Base-by-base conservation (phyloP, 2,888 invertebrate species). In the Odontocolon sp. region DNA sequence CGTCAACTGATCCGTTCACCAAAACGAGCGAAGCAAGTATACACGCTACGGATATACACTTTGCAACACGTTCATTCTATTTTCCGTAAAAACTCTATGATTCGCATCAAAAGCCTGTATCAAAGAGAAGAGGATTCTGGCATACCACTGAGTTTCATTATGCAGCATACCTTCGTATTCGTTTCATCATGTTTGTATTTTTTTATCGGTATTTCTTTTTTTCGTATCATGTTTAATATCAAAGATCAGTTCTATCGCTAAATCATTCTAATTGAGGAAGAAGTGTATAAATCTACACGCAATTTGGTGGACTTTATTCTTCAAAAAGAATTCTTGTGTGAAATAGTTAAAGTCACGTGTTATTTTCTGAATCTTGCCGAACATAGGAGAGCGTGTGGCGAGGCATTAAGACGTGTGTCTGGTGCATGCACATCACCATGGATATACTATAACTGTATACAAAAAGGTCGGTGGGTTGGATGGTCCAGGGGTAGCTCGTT, bases 401-500 rank as follows among this genome's bases (percentile, higher is more conserved):
- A 5, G 8, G 33, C 16, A 14, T 54, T 3, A 33, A 54, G 16
- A 16, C 4, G 14, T 14, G 31, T 5, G 18, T 28, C 16, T 31
- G 54, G 52, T 26, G 38, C 40, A 38, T 57, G 8, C 26, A 57
- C 38, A 59, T 59, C 40, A 59, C 16, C 28, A 14, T 23, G n/a
- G n/a, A 59, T 59, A 9, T 59, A 4, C 16, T 16, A 21, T 42
- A 4, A 40, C 26, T 11, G 9, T 59, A 28, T 38, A 59, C 11
- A 47, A 21, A 11, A 26, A n/a, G 26, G 16, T 23, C 9, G 40
- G 16, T 59, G 23, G n/a, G 57, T 40, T 59, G 57, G 26, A 59
- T 28, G 40, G 40, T 59, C 28, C 26, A 21, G 23, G 26, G 8
- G 28, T 71, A 69, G 77, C 76, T 82, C 81, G 72, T 73, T 80